Evolutionary conservation across 2,888 invertebrate genomes (phyloP).

Genomic region (Criorhina ranunculi): DNA sequence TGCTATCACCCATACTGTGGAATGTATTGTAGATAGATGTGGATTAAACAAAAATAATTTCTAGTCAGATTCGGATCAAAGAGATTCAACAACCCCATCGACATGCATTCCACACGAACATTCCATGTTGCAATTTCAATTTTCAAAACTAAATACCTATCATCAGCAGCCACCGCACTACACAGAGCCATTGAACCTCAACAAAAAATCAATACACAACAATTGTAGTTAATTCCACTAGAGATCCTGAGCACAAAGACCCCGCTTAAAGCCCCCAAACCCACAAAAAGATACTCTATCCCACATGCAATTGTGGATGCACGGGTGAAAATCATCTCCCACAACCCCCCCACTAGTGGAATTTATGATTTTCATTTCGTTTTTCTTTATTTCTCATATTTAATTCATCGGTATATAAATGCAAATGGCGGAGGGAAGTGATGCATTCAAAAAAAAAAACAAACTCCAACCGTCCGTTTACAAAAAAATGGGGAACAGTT

Average conservation of each 20-base stretch:
- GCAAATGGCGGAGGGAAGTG: constrained; percentile 11
- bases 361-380: constrained; percentile 16
- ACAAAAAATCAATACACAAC: constrained; percentile 29
- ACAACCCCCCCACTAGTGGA: constrained; percentile 6
- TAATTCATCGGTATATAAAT: constrained; percentile 33
- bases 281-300: not conserved
- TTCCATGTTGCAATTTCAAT: too few species aligned
- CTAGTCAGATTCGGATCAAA: too few species aligned
- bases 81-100: too few species aligned
- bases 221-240: constrained; percentile 33
- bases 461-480: constrained; percentile 20
- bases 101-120: too few species aligned
- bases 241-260: constrained; percentile 18
- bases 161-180: too few species aligned
- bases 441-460: too few species aligned
- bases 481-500: constrained; percentile 15
- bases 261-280: not conserved
- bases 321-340: too few species aligned
- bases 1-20: too few species aligned
- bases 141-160: too few species aligned
- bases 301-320: too few species aligned
- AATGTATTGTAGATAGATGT: too few species aligned
- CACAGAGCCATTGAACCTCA: constrained; percentile 12
- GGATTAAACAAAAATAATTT: too few species aligned
- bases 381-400: constrained; percentile 43